Percentiles rank a stretch among this genome's conserved stretches.
phyloP scores from a whole-genome alignment of 1,140 invertebrate genomes.

The Hyles euphorbiae region DNA sequence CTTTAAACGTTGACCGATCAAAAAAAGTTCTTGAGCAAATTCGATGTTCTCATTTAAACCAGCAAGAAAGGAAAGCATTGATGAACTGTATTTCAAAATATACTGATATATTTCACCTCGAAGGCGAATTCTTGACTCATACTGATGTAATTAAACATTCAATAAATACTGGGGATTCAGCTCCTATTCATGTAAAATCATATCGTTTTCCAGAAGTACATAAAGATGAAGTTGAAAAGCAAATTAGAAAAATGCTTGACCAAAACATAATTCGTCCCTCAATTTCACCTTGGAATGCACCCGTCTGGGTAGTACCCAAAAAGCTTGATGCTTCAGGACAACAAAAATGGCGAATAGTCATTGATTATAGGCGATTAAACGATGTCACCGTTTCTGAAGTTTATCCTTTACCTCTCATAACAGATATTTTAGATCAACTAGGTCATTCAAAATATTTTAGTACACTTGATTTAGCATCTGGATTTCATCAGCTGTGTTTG shows the following conservation, averaged over 20 bases:
- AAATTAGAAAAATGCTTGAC: constrained; percentile 29
- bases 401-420: constrained; percentile 19
- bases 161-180: constrained; percentile 21
- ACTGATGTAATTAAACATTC: constrained; percentile 18
- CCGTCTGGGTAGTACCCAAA: constrained; percentile 11
- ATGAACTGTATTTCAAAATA: constrained; percentile 19
- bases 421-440: constrained; percentile 18
- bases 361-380: constrained; percentile 22
- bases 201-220: constrained; percentile 29
- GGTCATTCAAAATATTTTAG: constrained; percentile 8
- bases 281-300: constrained; percentile 11
- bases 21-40: constrained; percentile 14
- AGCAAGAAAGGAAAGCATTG: constrained; percentile 12
- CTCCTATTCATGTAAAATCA: constrained; percentile 25
- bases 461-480: too few relatives aligned
- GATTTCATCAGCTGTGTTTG: too few relatives aligned
- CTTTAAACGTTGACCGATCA: constrained; percentile 4
- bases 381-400: constrained; percentile 18
- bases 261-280: constrained; percentile 13
- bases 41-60: constrained; percentile 14
- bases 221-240: constrained; percentile 24
- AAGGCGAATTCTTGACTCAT: constrained; percentile 19
- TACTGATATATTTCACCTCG: constrained; percentile 18
- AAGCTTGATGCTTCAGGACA: constrained; percentile 7
- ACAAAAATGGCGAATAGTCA: constrained; percentile 22